Evolutionary conservation across 2,113 vertebrate genomes (phyloP), one percentile per base, ranked within the genome.

Genomic region (Lontra canadensis): DNA sequence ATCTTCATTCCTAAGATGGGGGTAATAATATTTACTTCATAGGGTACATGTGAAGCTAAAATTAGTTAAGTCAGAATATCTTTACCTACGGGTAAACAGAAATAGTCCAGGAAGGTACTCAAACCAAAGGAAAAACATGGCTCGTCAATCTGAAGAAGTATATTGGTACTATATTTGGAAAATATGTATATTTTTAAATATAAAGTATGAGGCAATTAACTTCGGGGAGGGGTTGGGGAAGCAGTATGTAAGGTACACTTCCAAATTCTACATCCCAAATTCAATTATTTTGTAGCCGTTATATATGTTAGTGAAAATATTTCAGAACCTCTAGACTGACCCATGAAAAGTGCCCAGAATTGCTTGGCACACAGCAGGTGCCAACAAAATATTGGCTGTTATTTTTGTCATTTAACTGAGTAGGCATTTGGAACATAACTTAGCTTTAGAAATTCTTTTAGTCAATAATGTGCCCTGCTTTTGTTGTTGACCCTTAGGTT

Each of bases 301-400:
- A 26, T 29, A 23, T 67, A 88, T 39, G 93, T 93, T 95, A 79
- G 25, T 83, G n/a, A 91, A 69, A 79, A 93, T 80, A 73, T 76
- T 79, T 61, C 20, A 4, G 7, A 90, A 55, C 2, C 21, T 59
- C 34, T 79, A 71, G 25, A 3, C 2, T 79, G 26, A 83, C 25
- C 42, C 11, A 52, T 89, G 42, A 83, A 71, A 71, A 79, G 4
- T 73, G 4, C 63, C 31, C 69, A 74, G 13, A 83, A 81, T 92
- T 73, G 6, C 25, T 79, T 69, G 49, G 67, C 21, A 84, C 31
- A 39, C 39, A 88, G 11, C 7, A 74, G 39, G 26, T 83, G 31
- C 49, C 90, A 21, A 71, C 36, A 47, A 73, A 91, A 59, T 44
- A 47, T 57, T 79, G 25, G 0, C 23, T 61, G 14, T 79, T 79